Percentiles rank a stretch among this genome's conserved stretches.
Conservation (phyloP, 1,140 invertebrate species). For the Drosophila kohkoa region DNA sequence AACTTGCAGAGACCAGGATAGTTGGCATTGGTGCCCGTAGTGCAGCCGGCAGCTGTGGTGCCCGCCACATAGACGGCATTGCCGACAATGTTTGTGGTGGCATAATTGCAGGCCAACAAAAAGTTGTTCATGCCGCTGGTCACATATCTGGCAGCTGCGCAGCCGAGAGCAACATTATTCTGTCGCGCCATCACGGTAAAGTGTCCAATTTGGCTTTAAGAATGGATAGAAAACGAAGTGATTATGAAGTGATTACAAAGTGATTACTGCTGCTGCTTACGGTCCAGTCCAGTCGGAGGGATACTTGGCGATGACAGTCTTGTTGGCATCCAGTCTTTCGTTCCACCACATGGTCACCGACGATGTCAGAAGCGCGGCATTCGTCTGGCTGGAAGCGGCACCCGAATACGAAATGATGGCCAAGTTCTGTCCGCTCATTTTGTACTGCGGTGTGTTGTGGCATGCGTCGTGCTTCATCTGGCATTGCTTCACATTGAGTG, state of each 20-base stretch:
- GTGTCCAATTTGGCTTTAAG: slow-evolving; percentile 40
- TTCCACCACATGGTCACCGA: slow-evolving; percentile 46
- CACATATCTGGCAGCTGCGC: slow-evolving; percentile 45
- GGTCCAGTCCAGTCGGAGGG: slow-evolving; percentile 20
- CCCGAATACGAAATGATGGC: slow-evolving; percentile 47
- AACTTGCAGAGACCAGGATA: slow-evolving; percentile 43
- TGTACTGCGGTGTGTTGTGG: slow-evolving; percentile 57
- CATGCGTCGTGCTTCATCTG: slow-evolving; percentile 62
- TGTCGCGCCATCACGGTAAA: slow-evolving; percentile 57
- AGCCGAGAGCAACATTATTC: slow-evolving; percentile 55
- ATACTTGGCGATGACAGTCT: slow-evolving; percentile 34
- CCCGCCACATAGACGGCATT: slow-evolving; percentile 36
- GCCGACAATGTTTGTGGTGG: slow-evolving; percentile 53
- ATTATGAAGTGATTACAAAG: too few species aligned
- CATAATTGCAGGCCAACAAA: slow-evolving; percentile 64
- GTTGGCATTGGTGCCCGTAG: slow-evolving; percentile 52
- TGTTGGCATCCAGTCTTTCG: slow-evolving; percentile 38
- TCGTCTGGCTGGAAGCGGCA: neutral
- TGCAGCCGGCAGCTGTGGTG: slow-evolving; percentile 49
- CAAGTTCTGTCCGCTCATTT: slow-evolving; percentile 64
- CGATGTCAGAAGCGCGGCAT: slow-evolving; percentile 5
- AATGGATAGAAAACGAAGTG: neutral
- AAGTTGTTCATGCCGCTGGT: slow-evolving; percentile 4
- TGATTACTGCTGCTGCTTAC: slow-evolving; percentile 42
- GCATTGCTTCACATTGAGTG: slow-evolving; percentile 61